A percentile compares a stretch with the other conserved stretches of the same genome.
Evolutionary conservation across 2,113 vertebrate genomes (phyloP).

Genomic region (Odontesthes bonariensis): DNA sequence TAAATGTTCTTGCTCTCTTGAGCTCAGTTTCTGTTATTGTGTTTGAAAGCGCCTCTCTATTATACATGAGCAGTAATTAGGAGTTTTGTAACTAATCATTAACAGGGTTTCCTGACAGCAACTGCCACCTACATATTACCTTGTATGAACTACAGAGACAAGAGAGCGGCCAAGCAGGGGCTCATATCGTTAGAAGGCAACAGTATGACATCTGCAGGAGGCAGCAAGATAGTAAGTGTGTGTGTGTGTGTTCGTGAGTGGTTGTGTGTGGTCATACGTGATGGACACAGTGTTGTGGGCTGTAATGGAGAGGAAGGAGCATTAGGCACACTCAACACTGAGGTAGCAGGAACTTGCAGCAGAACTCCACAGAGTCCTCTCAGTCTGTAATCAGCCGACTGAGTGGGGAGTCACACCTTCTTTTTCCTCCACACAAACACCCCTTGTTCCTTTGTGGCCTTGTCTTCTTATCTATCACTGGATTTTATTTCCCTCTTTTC

Average conservation of each 20-base stretch:
- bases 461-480: slow-evolving; percentile 12
- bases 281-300: slow-evolving; percentile 39
- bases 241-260: slow-evolving; percentile 19
- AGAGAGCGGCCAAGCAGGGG: slow-evolving; percentile 25
- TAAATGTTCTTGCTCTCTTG: slow-evolving; percentile 4
- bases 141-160: slow-evolving; percentile 32
- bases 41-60: slow-evolving; percentile 20
- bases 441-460: slow-evolving; percentile 26
- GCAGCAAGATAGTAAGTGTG: slow-evolving; percentile 57
- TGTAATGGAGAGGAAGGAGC: slow-evolving; percentile 73
- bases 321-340: slow-evolving; percentile 76
- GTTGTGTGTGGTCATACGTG: slow-evolving; percentile 21
- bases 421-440: slow-evolving; percentile 69
- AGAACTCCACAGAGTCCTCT: slow-evolving; percentile 75
- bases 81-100: slow-evolving; percentile 64
- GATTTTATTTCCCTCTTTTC: slow-evolving; percentile 10
- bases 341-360: slow-evolving; percentile 76
- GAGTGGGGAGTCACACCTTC: slow-evolving; percentile 76
- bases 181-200: slow-evolving; percentile 43
- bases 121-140: slow-evolving; percentile 44
- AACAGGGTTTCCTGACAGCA: slow-evolving; percentile 49
- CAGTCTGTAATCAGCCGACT: slow-evolving; percentile 73
- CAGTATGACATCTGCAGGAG: slow-evolving; percentile 54
- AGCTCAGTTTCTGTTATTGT: slow-evolving; percentile 5
- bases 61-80: slow-evolving; percentile 50